Evolutionary conservation across 2,113 vertebrate species (phyloP), one percentile per base, ranked within the genome.

Genomic region (Amphilophus citrinellus): DNA sequence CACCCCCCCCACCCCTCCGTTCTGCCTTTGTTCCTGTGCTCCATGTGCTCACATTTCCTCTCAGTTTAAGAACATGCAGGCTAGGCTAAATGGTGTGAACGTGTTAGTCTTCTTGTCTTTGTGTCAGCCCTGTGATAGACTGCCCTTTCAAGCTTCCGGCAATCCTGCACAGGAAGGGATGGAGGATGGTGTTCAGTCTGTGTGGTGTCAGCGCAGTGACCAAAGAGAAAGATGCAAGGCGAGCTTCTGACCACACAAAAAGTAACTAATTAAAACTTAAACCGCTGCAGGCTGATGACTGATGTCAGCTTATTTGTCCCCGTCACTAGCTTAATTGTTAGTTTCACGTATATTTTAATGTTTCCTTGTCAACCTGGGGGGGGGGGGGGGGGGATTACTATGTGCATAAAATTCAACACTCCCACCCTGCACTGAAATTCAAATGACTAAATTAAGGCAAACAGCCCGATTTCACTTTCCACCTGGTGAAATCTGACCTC

Each of bases 371-470:
- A 50, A 30, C 3, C 1, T 50, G 30, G 22, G 22, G 24, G 66
- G 0, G 3, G 32, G 1, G 6, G 6, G 6, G 6, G 2, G 18
- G 22, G 47, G 30, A 11, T 0, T 0, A 68, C 47, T 50, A 11
- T 7, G 3, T 61, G 11, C 30, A 61, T 82, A 60, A 47, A 59
- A 32, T 13, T 35, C 44, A 53, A 71, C 10, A 1, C 17, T 20
- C 15, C 30, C 8, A 50, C 44, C 50, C 24, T 13, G 24, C 44
- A 50, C 9, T 0, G 66, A 50, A 71, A 71, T 71, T 53, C 27
- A 71, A 10, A 61, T 39, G 6, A 76, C 7, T 2, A 56, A 53
- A 50, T 50, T 10, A 10, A 6, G 73, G 22, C 17, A 32, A 71
- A 32, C 0, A 2, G 18, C 5, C 3, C 1, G 37, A 13, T 60